A percentile compares a stretch with the other conserved stretches of the same genome.
phyloP scores from a whole-genome alignment of 2,888 invertebrate species.

The Thumatha senex region DNA sequence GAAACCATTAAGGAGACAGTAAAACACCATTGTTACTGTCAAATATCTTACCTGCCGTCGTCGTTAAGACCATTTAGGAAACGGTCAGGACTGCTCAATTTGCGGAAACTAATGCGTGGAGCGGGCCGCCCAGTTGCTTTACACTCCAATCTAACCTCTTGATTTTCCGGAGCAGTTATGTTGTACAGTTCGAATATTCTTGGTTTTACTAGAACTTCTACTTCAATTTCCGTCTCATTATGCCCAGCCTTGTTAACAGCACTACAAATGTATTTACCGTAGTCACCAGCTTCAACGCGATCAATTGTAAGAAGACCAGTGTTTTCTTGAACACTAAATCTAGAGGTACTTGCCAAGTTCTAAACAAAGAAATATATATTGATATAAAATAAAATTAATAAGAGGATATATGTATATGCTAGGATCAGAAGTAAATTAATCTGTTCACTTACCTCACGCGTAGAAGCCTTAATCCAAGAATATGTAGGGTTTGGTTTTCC shows the following conservation, averaged over 20 bases:
- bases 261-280: conserved; percentile 90
- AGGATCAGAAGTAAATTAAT: not conserved
- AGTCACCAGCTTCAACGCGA: conserved; percentile 89
- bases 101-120: conserved; percentile 91
- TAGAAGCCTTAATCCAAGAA: conserved; percentile 91
- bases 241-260: conserved; percentile 91
- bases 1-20: conserved; percentile 28
- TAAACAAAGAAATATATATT: conserved; percentile 49
- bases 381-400: not conserved
- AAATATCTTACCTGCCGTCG: conserved; percentile 72
- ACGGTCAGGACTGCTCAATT: conserved; percentile 86
- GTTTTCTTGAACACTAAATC: conserved; percentile 87
- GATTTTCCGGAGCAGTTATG: conserved; percentile 85
- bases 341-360: conserved; percentile 86
- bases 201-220: conserved; percentile 90
- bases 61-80: conserved; percentile 87
- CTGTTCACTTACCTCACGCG: conserved; percentile 76
- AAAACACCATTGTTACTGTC: conserved; percentile 32
- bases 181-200: conserved; percentile 91
- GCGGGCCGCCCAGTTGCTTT: conserved; percentile 91
- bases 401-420: not conserved
- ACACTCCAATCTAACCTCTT: conserved; percentile 88
- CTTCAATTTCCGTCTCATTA: conserved; percentile 86
- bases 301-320: conserved; percentile 89
- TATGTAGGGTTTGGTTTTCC: conserved; percentile 94